phyloP scores from a whole-genome alignment of 2,888 invertebrate genomes.

The Polia nebulosa region DNA sequence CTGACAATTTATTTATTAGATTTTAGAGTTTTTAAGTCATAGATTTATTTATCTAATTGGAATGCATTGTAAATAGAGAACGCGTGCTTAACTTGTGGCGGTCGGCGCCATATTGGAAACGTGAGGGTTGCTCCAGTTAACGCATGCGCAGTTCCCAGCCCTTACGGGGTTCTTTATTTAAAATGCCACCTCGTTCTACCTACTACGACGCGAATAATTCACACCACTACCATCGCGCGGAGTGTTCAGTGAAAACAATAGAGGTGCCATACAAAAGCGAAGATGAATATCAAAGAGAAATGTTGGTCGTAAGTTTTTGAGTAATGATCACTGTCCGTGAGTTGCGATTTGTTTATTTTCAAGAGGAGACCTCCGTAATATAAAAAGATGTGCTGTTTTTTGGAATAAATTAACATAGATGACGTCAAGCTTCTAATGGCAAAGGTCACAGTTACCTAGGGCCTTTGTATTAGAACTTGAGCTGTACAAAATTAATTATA shows the following conservation, averaged over 20 bases:
- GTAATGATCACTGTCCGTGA: slow-evolving; percentile 42
- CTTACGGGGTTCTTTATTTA: slow-evolving; percentile 75
- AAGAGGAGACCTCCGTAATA: slow-evolving; percentile 30
- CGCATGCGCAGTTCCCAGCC: slow-evolving; percentile 85
- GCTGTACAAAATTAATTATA: slow-evolving; percentile 40
- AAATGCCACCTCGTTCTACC: slow-evolving; percentile 73
- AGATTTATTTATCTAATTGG: slow-evolving; percentile 50
- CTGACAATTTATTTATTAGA: slow-evolving; percentile 13
- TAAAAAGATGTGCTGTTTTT: slow-evolving; percentile 20
- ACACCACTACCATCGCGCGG: slow-evolving; percentile 62
- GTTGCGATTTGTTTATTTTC: slow-evolving; percentile 58
- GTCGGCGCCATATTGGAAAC: slow-evolving; percentile 88
- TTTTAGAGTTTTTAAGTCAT: slow-evolving; percentile 39
- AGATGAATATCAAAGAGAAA: slow-evolving; percentile 58
- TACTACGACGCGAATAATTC: slow-evolving; percentile 64
- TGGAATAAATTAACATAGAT: slow-evolving; percentile 35
- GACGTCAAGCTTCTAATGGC: slow-evolving; percentile 37
- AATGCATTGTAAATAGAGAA: slow-evolving; percentile 78
- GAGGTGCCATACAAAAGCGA: slow-evolving; percentile 63
- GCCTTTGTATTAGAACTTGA: slow-evolving; percentile 12
- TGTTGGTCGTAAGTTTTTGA: slow-evolving; percentile 48
- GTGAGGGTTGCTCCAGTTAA: slow-evolving; percentile 78
- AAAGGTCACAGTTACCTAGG: slow-evolving; percentile 35
- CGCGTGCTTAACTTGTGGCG: slow-evolving; percentile 88
- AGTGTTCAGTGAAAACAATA: slow-evolving; percentile 68